Evolutionary conservation across 2,113 vertebrate species (phyloP), one percentile per base, ranked within the genome.

Genomic region (Egretta garzetta): DNA sequence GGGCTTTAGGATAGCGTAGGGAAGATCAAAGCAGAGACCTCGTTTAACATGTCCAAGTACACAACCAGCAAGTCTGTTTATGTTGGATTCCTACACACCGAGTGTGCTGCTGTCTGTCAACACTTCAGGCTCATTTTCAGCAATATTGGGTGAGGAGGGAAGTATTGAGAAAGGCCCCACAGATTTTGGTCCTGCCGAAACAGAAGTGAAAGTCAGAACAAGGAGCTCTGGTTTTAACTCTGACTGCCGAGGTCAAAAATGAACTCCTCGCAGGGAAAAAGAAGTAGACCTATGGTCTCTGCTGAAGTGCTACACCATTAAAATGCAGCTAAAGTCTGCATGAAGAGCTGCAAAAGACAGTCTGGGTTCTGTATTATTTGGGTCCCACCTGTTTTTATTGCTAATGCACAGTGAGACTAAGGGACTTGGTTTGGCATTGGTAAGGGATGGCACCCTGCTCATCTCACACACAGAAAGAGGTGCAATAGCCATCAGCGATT

Each of bases 1-100:
- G 90, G 90, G 94, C 85, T 94, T 87, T 64, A 71, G 96, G 91
- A 93, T 87, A 95, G 91, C 47, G 80, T 80, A 88, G 55, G 84
- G 72, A 90, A 97, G 95, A 98, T 98, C 94, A 97, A 98, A 98
- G 96, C 79, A 56, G 82, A 27, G 70, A 84, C 96, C 88, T 94
- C 74, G 11, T 96, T 97, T 94, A 97, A 95, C 94, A 96, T 76
- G 76, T 90, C 92, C 96, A 97, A 97, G 92, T 90, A 95, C 91
- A 97, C 96, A 97, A 96, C 81, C 70, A 60, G 92, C 93, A 87
- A 94, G 96, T 82, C 93, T 95, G 96, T 96, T 97, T 97, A 94
- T 95, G 89, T 86, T 97, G 96, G 95, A 97, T 97, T 94, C 94
- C 92, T 79, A 45, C 62, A 87, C 79, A 43, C 90, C 7, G 62